These are phyloP conservation scores for Octonoba sinensis DNA, from an alignment of 2,888 invertebrate genomes.

Conservation along the genomic window DNA sequence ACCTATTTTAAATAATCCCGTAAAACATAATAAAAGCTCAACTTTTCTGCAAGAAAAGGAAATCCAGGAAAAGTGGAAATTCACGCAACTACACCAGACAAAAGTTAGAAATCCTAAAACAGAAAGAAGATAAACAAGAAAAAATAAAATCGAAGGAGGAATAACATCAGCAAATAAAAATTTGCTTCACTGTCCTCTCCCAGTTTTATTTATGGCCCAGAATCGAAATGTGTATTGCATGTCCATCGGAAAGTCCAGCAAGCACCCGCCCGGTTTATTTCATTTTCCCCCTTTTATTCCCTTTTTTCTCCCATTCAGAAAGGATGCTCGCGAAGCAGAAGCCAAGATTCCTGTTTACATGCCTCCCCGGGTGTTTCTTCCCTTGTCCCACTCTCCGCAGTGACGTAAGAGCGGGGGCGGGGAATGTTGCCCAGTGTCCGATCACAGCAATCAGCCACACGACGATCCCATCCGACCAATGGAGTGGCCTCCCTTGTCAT, in stretches of 20 bases:
- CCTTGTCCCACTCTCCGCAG: slow-evolving; percentile 62
- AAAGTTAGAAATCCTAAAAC: background rate
- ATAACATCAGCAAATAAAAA: background rate
- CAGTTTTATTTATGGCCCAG: slow-evolving; percentile 52
- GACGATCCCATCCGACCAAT: slow-evolving; percentile 42
- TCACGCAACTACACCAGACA: no score
- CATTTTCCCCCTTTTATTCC: slow-evolving; percentile 37
- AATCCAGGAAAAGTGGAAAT: no score
- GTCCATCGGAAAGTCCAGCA: slow-evolving; percentile 49
- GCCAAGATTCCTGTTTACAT: slow-evolving; percentile 64
- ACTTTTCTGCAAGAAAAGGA: no score
- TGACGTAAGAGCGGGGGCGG: slow-evolving; percentile 48
- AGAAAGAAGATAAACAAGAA: background rate
- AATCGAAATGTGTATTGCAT: slow-evolving; percentile 39
- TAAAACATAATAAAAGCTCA: no score
- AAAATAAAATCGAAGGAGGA: background rate
- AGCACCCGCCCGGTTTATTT: slow-evolving; percentile 56
- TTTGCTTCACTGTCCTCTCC: slow-evolving; percentile 17
- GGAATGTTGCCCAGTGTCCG: slow-evolving; percentile 55
- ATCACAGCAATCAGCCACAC: slow-evolving; percentile 60
- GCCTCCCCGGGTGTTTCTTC: slow-evolving; percentile 58
- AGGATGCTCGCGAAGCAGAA: slow-evolving; percentile 52
- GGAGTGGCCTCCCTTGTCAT: slow-evolving; percentile 57
- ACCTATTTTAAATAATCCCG: no score
- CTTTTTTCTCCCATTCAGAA: slow-evolving; percentile 29